Conservation (phyloP, 2,113 vertebrate genomes). For the Marcusenius ussheri region DNA sequence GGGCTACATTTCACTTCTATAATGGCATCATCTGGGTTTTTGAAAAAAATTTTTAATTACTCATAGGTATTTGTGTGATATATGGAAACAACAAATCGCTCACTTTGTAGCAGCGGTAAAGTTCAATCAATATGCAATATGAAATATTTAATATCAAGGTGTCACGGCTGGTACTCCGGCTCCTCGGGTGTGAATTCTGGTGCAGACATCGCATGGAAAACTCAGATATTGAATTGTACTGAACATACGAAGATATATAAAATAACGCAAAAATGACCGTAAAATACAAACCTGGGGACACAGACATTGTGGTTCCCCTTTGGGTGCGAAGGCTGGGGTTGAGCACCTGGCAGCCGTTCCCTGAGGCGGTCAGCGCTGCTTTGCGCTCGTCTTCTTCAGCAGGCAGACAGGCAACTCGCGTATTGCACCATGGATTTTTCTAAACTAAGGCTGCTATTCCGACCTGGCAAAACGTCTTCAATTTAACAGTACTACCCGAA, state of each 20-base stretch:
- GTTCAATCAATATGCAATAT: background rate
- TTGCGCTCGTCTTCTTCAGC: too few relatives aligned
- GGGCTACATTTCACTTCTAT: background rate
- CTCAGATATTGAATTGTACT: background rate
- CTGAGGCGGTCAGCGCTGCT: too few relatives aligned
- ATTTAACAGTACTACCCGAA: background rate
- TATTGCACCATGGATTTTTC: background rate
- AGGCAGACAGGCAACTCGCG: background rate
- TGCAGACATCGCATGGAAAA: background rate
- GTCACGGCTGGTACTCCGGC: background rate
- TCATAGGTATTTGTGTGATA: background rate
- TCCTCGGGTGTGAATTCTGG: background rate
- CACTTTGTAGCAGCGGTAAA: background rate
- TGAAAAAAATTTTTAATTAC: background rate
- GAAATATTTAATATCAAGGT: background rate
- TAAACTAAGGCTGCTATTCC: background rate
- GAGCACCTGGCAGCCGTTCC: background rate
- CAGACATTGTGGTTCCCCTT: background rate
- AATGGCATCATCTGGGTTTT: background rate
- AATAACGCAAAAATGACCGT: background rate
- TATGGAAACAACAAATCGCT: background rate
- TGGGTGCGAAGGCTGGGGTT: background rate
- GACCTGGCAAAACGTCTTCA: background rate
- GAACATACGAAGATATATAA: background rate
- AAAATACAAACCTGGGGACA: background rate